phyloP scores from a whole-genome alignment of 2,113 vertebrate genomes.

The Engraulis encrasicolus region DNA sequence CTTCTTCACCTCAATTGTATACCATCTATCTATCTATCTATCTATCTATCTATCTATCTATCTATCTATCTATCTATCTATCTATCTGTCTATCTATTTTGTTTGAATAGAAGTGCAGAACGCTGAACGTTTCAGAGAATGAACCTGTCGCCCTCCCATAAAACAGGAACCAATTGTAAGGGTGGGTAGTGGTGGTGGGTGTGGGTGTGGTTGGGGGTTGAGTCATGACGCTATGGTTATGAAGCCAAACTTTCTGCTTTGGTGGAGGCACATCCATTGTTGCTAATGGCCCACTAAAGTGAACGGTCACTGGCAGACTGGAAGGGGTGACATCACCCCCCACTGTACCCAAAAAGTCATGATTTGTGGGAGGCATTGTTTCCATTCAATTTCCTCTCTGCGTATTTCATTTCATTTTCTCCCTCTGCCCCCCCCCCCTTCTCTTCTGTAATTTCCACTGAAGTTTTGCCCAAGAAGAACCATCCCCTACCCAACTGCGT shows the following conservation, averaged over 20 bases:
- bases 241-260: too few relatives aligned
- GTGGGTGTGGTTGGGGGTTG: neutral
- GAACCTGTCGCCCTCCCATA: slow-evolving; percentile 32
- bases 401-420: neutral
- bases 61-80: neutral
- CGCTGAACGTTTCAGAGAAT: slow-evolving; percentile 22
- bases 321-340: neutral
- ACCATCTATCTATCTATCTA: neutral
- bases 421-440: too few relatives aligned
- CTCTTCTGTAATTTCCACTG: neutral
- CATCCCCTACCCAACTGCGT: neutral
- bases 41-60: neutral
- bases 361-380: neutral
- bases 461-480: neutral
- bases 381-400: neutral
- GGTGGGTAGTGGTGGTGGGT: neutral
- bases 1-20: too few relatives aligned
- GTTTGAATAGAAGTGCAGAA: slow-evolving; percentile 25
- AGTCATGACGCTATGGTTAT: too few relatives aligned
- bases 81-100: neutral
- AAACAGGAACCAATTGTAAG: slow-evolving; percentile 33
- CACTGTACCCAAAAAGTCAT: neutral
- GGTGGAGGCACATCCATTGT: slow-evolving; percentile 2
- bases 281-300: neutral
- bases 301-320: neutral